A percentile compares a stretch with the other conserved stretches of the same genome.
Evolutionary conservation across 1,140 invertebrate species (phyloP).

Genomic region (Agrypnia vestita): DNA sequence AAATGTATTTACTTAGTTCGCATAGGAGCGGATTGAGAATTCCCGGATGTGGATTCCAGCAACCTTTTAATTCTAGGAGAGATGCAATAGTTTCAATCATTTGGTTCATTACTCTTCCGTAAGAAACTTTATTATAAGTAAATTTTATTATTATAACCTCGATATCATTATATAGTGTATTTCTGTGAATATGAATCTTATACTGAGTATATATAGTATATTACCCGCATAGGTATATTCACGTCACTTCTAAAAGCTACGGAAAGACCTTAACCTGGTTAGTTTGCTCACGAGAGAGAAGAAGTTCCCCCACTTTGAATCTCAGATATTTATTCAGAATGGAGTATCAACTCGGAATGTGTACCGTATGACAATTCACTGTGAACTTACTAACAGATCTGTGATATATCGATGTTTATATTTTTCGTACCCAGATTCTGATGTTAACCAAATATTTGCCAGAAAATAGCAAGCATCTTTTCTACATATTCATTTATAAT

Average conservation of each 20-base stretch:
- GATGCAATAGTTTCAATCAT: neutral
- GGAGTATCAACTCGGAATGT: neutral
- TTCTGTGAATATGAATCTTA: too few species aligned
- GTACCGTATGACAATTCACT: neutral
- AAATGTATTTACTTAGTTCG: slow-evolving; percentile 33
- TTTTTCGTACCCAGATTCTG: slow-evolving; percentile 9
- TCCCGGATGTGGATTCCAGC: neutral
- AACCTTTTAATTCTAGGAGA: slow-evolving; percentile 3
- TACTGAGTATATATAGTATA: too few species aligned
- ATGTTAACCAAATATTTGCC: slow-evolving; percentile 8
- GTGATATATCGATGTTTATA: neutral
- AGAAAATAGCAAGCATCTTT: neutral
- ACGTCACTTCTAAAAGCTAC: neutral
- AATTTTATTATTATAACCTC: too few species aligned
- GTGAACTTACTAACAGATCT: neutral
- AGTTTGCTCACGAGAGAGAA: neutral
- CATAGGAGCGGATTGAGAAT: neutral
- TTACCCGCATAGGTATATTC: too few species aligned
- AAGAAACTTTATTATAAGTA: too few species aligned
- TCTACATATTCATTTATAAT: neutral
- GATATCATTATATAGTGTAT: too few species aligned
- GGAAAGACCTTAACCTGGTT: neutral
- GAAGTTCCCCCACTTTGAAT: neutral
- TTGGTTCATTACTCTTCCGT: too few species aligned
- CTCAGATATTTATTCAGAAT: neutral